A percentile compares a stretch with the other conserved stretches of the same genome.
These are phyloP conservation scores for Elanus axillaris DNA, from an alignment of 2,113 vertebrate genomes.

Conservation along the genomic window DNA sequence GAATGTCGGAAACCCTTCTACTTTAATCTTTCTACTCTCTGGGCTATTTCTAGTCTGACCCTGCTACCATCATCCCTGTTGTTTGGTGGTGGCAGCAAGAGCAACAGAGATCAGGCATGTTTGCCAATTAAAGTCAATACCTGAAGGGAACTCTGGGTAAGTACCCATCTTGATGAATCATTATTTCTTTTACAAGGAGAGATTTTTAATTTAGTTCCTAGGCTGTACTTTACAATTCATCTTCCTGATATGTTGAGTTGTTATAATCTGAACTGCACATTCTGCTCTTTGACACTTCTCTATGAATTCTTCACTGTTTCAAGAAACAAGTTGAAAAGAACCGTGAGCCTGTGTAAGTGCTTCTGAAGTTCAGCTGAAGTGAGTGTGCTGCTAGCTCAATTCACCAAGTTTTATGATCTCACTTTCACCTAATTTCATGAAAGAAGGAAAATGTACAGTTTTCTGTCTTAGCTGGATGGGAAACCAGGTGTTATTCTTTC, in stretches of 20 bases:
- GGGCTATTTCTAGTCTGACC: background rate
- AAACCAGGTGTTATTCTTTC: background rate
- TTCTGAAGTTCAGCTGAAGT: background rate
- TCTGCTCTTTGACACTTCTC: background rate
- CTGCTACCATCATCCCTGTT: background rate
- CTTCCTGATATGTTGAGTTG: background rate
- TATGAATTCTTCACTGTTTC: background rate
- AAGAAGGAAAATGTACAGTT: background rate
- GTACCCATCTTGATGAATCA: background rate
- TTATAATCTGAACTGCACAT: background rate
- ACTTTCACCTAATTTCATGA: background rate
- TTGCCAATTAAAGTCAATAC: background rate
- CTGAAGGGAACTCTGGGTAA: background rate
- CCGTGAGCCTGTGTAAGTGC: background rate
- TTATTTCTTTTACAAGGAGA: background rate
- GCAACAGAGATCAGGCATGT: background rate
- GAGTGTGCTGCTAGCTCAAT: background rate
- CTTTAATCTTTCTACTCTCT: background rate
- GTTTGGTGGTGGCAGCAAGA: background rate
- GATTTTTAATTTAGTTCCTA: background rate
- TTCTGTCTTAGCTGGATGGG: background rate
- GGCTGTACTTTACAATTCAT: background rate
- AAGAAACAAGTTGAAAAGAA: background rate
- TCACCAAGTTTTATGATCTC: background rate
- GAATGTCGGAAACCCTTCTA: background rate